Percentiles rank a stretch among this genome's conserved stretches.
phyloP scores from a whole-genome alignment of 2,113 vertebrate species.

The Pelusios castaneus region DNA sequence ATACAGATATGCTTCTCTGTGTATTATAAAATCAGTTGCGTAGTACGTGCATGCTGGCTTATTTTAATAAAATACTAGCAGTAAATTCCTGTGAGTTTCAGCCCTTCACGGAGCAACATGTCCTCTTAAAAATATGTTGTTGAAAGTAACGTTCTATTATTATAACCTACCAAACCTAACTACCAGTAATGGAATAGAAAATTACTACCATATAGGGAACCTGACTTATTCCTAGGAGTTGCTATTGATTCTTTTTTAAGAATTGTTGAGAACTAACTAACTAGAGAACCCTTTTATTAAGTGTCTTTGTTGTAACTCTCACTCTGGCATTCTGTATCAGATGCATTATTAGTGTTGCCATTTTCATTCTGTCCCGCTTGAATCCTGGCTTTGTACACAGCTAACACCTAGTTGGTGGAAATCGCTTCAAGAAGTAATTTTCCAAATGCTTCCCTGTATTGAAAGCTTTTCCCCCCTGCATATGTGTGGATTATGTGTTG shows the following conservation, averaged over 20 bases:
- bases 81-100: neutral
- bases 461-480: neutral
- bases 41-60: neutral
- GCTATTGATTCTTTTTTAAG: neutral
- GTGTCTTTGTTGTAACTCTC: neutral
- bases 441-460: neutral
- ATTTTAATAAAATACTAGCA: neutral
- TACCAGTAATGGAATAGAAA: neutral
- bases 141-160: neutral
- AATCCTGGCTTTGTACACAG: neutral
- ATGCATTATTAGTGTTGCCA: too few species aligned
- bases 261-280: neutral
- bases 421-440: neutral
- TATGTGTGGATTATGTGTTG: neutral
- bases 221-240: neutral
- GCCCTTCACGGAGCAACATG: neutral
- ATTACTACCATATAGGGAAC: neutral
- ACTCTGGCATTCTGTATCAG: neutral
- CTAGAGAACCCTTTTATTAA: neutral
- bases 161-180: neutral
- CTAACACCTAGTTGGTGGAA: neutral
- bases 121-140: neutral
- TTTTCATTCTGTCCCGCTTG: neutral
- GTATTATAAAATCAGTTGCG: accelerated
- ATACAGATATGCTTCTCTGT: neutral